These are phyloP conservation scores for Dysmachus trigonus DNA, from an alignment of 2,888 invertebrate species.

Conservation along the genomic window DNA sequence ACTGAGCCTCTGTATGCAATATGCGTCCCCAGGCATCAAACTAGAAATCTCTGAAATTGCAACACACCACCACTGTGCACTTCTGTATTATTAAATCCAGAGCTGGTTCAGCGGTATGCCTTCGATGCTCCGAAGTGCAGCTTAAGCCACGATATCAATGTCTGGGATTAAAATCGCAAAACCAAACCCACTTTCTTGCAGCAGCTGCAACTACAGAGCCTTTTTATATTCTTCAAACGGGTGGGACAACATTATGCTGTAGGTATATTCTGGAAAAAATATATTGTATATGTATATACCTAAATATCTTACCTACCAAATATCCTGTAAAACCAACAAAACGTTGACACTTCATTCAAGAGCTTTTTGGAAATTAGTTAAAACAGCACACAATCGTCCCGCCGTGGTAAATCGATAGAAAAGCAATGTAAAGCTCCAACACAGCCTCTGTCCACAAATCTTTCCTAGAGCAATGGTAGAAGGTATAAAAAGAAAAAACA, in stretches of 20 bases:
- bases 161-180: not conserved
- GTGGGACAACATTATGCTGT: not conserved
- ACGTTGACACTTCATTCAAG: not conserved
- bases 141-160: not conserved
- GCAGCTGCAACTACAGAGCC: not conserved
- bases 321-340: not conserved
- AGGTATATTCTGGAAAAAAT: not conserved
- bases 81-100: not conserved
- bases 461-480: not conserved
- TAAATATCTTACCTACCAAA: not conserved
- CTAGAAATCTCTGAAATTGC: not conserved
- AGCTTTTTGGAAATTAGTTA: not conserved
- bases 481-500: not conserved
- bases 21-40: not conserved
- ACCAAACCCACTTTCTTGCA: not conserved
- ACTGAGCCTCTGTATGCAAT: not conserved
- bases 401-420: not conserved
- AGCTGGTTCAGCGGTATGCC: not conserved
- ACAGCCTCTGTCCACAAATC: not conserved
- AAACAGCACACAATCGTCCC: not conserved
- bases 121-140: not conserved
- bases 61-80: not conserved
- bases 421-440: not conserved
- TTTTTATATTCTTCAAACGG: not conserved
- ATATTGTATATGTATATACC: not conserved